Evolutionary conservation across 2,113 vertebrate genomes (phyloP).

Genomic region (Zosterops pallidus): DNA sequence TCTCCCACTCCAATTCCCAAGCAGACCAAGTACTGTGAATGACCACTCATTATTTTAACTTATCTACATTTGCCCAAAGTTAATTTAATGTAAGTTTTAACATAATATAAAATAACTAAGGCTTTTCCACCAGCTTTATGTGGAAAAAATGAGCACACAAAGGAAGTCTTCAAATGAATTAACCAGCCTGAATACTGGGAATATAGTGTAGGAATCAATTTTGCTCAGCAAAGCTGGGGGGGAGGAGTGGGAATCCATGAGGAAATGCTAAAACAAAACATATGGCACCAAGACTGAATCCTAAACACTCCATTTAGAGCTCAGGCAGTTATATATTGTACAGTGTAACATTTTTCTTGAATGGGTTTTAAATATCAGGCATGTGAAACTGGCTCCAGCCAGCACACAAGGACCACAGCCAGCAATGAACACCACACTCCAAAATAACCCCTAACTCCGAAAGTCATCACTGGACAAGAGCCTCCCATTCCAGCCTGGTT

Average conservation of each 20-base stretch:
- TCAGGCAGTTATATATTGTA: background rate
- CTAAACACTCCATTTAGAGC: background rate
- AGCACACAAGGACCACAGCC: background rate
- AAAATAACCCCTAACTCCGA: background rate
- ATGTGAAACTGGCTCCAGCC: background rate
- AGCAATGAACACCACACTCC: rapidly evolving
- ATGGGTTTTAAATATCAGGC: slow-evolving; percentile 6
- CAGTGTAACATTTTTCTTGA: slow-evolving; percentile 15
- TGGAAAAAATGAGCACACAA: background rate
- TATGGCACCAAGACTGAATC: slow-evolving; percentile 10
- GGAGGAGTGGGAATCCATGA: background rate
- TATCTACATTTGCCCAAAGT: background rate
- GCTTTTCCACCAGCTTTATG: background rate
- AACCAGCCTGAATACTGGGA: slow-evolving; percentile 1
- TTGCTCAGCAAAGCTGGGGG: background rate
- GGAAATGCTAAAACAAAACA: slow-evolving; percentile 59
- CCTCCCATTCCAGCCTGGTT: background rate
- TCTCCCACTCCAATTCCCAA: background rate
- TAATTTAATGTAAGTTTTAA: background rate
- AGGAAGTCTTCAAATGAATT: background rate
- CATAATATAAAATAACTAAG: background rate
- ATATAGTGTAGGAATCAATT: background rate
- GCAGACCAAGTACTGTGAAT: background rate
- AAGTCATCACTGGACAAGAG: background rate
- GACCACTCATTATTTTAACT: background rate